phyloP scores from a whole-genome alignment of 2,797 vertebrate species.

The Dryobates pubescens region DNA sequence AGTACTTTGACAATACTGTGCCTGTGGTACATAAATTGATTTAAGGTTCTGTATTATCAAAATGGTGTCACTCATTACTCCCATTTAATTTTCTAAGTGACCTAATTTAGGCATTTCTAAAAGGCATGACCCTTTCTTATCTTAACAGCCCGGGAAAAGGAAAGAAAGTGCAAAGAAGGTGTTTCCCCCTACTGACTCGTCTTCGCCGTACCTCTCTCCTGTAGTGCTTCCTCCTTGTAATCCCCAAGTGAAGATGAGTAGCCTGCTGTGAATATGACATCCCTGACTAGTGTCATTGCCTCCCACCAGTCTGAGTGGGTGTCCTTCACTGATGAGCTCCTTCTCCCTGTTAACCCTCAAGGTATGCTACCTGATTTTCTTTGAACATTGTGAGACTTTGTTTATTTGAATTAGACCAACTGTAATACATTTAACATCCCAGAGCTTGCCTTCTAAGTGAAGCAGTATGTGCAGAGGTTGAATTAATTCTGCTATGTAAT shows the following conservation, averaged over 20 bases:
- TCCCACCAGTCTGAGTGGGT: constrained; percentile 83
- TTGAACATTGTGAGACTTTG: neutral
- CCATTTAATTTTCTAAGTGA: neutral
- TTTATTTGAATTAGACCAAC: neutral
- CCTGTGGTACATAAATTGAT: neutral
- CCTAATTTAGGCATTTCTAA: neutral
- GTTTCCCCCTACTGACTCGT: neutral
- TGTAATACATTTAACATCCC: neutral
- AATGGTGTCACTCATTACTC: neutral
- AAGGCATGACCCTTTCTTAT: neutral
- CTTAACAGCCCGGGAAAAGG: neutral
- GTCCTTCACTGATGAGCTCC: constrained; percentile 79
- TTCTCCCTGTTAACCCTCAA: constrained; percentile 46
- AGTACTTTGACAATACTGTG: neutral
- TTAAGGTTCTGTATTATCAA: neutral
- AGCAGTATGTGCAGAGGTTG: neutral
- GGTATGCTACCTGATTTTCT: constrained; percentile 57
- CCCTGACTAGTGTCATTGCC: constrained; percentile 75
- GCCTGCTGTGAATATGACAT: constrained; percentile 74
- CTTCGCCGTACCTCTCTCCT: neutral
- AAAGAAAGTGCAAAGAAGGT: neutral
- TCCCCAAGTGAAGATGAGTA: constrained; percentile 73
- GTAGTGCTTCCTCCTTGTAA: neutral
- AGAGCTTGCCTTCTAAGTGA: neutral
- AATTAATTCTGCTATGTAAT: neutral